Percentiles rank a stretch among this genome's conserved stretches.
Conservation (phyloP, 2,888 invertebrate species). For the Slavum lentiscoides region DNA sequence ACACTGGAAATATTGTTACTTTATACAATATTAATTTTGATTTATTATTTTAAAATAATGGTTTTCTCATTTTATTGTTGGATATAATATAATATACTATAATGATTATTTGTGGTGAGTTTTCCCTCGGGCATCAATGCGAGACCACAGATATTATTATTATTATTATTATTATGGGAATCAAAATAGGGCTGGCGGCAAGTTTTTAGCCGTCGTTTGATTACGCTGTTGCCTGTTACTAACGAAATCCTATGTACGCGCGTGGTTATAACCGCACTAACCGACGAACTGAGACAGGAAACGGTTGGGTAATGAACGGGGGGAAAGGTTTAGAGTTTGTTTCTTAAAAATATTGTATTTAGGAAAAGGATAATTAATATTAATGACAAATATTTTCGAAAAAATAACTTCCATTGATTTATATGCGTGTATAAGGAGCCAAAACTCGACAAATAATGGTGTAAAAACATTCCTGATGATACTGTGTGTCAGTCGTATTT, state of each 20-base stretch:
- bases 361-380: neutral
- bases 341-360: neutral
- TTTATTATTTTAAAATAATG: constrained; percentile 6
- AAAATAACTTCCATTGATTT: neutral
- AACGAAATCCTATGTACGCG: neutral
- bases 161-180: neutral
- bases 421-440: neutral
- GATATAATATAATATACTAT: too few species aligned
- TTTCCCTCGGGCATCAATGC: neutral
- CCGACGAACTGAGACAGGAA: neutral
- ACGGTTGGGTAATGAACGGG: neutral
- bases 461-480: too few species aligned
- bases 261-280: neutral
- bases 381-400: neutral
- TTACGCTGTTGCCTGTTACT: neutral
- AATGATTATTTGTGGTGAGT: neutral
- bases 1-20: too few species aligned
- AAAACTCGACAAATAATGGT: neutral
- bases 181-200: neutral
- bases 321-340: neutral
- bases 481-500: too few species aligned
- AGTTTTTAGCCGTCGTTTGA: neutral
- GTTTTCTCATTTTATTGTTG: neutral
- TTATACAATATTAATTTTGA: neutral
- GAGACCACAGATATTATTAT: neutral